These are phyloP conservation scores for Hymenochirus boettgeri DNA, from an alignment of 2,113 vertebrate genomes.

Conservation along the genomic window DNA sequence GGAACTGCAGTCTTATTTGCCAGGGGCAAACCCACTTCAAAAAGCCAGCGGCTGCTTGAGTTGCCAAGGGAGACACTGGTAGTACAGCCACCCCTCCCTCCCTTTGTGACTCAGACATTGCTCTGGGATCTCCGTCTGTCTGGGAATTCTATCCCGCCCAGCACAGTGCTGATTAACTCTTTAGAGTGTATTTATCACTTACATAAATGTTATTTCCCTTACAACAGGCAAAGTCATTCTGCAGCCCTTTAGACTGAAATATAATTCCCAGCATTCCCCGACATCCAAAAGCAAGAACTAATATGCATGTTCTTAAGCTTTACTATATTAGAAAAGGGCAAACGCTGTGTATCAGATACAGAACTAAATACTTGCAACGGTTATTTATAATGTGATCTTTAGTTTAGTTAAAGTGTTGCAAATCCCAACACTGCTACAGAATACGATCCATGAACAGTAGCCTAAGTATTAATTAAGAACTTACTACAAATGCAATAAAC, in stretches of 20 bases:
- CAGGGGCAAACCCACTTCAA: conserved; percentile 40
- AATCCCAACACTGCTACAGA: too few relatives aligned
- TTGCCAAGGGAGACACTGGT: conserved; percentile 25
- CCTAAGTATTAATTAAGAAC: too few relatives aligned
- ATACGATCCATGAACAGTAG: too few relatives aligned
- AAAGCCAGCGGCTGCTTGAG: conserved; percentile 4
- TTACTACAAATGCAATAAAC: too few relatives aligned
- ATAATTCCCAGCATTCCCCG: too few relatives aligned
- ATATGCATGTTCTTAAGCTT: too few relatives aligned
- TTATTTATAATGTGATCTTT: too few relatives aligned
- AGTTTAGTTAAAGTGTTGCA: too few relatives aligned
- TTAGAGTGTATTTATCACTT: conserved; percentile 27
- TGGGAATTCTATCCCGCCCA: conserved; percentile 54
- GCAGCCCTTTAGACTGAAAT: not conserved
- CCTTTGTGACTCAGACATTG: conserved; percentile 9
- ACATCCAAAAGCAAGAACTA: too few relatives aligned
- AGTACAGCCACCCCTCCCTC: conserved; percentile 18
- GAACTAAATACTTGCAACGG: too few relatives aligned
- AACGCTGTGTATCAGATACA: too few relatives aligned
- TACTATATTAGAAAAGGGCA: too few relatives aligned
- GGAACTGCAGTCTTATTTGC: conserved; percentile 23
- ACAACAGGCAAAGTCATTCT: not conserved
- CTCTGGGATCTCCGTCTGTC: conserved; percentile 48
- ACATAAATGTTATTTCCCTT: not conserved
- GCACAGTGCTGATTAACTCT: conserved; percentile 53